Base-by-base conservation (phyloP, 2,888 invertebrate genomes). In the Corythucha ciliata region DNA sequence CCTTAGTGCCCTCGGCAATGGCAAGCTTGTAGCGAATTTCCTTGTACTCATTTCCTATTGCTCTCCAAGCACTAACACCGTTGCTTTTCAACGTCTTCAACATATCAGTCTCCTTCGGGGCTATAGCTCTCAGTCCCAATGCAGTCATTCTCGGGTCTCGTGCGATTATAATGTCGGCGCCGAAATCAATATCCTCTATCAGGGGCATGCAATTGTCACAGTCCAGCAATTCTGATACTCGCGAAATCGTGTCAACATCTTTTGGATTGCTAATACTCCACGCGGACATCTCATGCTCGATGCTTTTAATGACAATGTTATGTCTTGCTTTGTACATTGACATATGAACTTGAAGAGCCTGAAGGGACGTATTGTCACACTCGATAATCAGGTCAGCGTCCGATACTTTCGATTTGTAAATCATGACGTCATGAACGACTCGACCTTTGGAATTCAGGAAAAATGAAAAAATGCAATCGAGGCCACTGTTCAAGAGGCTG, bases 371-470 rank as follows among this genome's bases (percentile, higher is more conserved):
- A 12, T 41, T 52, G 27, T 57, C 57, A 24, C 53, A 53, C 34
- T 57, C 57, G 16, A 57, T 44, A 21, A 50, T 50, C 10, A 52
- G 34, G 4, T 39, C 26, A 8, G 40, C 39, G 20, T 52, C 36
- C 12, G 46, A 48, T 12, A 48, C 53, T 21, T 50, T 46, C 3
- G 51, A 29, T 22, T 47, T 57, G 39, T 55, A 57, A 16, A 57
- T 40, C 5, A 57, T 34, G 2, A 55, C 52, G 26, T 57, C 57
- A 40, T 57, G 57, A n/a, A 57, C 50, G 1, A 57, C 52, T 18
- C 49, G 52, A 14, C 57, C 57, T 40, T 50, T 52, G 44, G 37
- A 46, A 37, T 57, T 57, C 18, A 57, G 36, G 25, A 57, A 57
- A 27, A 52, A 46, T 7, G 54, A 53, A 36, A 49, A 54, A 29